phyloP scores from a whole-genome alignment of 2,797 vertebrate genomes.

The Pseudocheirus occidentalis region DNA sequence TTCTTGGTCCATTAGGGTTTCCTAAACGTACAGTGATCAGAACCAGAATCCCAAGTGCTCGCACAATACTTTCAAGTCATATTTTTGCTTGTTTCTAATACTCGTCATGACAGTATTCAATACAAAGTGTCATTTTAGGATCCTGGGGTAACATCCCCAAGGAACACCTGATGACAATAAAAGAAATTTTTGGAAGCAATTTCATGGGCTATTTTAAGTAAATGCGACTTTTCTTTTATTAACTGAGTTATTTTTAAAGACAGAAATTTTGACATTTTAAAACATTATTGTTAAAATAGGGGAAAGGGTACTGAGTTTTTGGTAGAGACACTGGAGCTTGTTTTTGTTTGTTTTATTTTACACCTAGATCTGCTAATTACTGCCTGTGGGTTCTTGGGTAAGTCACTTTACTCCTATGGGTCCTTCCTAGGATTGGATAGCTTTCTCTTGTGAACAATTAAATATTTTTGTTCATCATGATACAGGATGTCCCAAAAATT shows the following conservation, averaged over 20 bases:
- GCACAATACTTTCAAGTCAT: not conserved
- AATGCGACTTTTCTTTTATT: not conserved
- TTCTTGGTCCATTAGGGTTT: not conserved
- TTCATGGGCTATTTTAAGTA: not conserved
- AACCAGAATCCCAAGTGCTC: not conserved
- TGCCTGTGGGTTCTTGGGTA: not conserved
- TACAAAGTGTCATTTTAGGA: not conserved
- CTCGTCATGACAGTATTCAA: not conserved
- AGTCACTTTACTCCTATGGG: not conserved
- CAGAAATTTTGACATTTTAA: not conserved
- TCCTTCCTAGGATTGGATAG: not conserved
- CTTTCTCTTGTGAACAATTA: not conserved
- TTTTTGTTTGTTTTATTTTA: not conserved
- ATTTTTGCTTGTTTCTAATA: conserved; percentile 7
- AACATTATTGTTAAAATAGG: not conserved
- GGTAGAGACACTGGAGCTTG: not conserved
- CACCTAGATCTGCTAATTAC: not conserved
- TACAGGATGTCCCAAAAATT: not conserved
- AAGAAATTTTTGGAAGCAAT: not conserved
- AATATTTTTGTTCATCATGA: not conserved
- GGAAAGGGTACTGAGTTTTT: not conserved
- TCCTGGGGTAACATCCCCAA: not conserved
- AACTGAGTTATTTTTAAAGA: not conserved
- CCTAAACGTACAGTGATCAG: not conserved
- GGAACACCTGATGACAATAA: not conserved